phyloP scores from a whole-genome alignment of 2,113 vertebrate species.

The Hyla sarda region DNA sequence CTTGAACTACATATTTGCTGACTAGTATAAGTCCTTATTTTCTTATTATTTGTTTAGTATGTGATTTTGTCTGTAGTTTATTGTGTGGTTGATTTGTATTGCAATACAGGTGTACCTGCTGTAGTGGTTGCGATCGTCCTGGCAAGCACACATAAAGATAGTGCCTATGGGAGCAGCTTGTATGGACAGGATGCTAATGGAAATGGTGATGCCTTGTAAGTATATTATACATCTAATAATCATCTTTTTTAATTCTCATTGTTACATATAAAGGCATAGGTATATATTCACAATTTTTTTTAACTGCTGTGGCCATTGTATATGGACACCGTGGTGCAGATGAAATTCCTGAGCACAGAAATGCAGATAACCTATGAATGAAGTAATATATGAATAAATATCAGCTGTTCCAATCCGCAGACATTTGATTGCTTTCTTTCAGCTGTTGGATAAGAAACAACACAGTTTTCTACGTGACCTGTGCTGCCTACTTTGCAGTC shows the following conservation, averaged over 20 bases:
- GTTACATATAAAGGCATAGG: background rate
- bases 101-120: constrained; percentile 86
- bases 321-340: background rate
- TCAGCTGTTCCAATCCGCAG: too few species aligned
- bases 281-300: background rate
- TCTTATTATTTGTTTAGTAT: background rate
- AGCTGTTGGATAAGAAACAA: constrained; percentile 90
- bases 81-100: constrained; percentile 29
- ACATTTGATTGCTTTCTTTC: constrained; percentile 1
- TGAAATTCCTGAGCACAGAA: background rate
- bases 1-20: too few species aligned
- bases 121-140: constrained; percentile 82
- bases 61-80: background rate
- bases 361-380: too few species aligned
- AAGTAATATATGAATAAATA: background rate
- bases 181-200: constrained; percentile 71
- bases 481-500: constrained; percentile 88
- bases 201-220: constrained; percentile 87
- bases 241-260: too few species aligned
- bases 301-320: background rate
- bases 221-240: constrained; percentile 56
- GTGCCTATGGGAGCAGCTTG: constrained; percentile 76
- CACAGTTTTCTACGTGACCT: constrained; percentile 86
- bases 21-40: too few species aligned
- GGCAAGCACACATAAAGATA: constrained; percentile 72